A percentile compares a stretch with the other conserved stretches of the same genome.
Evolutionary conservation across 2,797 vertebrate species (phyloP).

Genomic region (Typhlichthys eigenmanni): DNA sequence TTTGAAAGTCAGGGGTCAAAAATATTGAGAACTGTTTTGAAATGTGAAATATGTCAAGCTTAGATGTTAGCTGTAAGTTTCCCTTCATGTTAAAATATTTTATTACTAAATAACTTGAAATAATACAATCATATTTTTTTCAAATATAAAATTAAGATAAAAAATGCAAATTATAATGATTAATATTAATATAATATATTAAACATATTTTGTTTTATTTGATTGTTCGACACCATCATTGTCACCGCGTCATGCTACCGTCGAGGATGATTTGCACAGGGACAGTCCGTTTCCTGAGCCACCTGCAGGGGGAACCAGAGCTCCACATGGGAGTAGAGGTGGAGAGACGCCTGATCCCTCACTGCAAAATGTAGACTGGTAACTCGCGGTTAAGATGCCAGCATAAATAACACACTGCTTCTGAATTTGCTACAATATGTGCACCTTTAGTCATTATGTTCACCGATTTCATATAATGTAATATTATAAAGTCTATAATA

Average conservation of each 20-base stretch:
- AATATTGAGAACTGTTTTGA: too few relatives aligned
- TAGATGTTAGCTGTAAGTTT: not conserved
- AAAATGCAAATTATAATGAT: too few relatives aligned
- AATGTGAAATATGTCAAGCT: too few relatives aligned
- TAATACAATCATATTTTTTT: too few relatives aligned
- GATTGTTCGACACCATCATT: too few relatives aligned
- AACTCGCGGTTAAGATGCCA: constrained; percentile 28
- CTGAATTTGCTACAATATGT: not conserved
- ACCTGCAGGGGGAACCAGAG: constrained; percentile 72
- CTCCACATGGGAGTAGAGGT: constrained; percentile 77
- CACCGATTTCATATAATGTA: too few relatives aligned
- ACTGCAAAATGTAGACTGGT: constrained; percentile 72
- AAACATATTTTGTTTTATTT: too few relatives aligned
- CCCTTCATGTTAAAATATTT: not conserved
- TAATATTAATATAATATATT: too few relatives aligned
- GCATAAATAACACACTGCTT: not conserved
- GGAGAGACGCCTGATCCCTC: constrained; percentile 69
- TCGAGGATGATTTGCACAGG: constrained; percentile 77
- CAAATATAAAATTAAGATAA: too few relatives aligned
- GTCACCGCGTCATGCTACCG: constrained; percentile 73
- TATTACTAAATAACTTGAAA: not conserved
- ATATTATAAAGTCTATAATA: too few relatives aligned
- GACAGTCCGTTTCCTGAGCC: constrained; percentile 70
- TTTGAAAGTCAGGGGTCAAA: too few relatives aligned
- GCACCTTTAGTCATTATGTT: not conserved